phyloP scores from a whole-genome alignment of 2,113 vertebrate genomes.

The Chrysemys picta region DNA sequence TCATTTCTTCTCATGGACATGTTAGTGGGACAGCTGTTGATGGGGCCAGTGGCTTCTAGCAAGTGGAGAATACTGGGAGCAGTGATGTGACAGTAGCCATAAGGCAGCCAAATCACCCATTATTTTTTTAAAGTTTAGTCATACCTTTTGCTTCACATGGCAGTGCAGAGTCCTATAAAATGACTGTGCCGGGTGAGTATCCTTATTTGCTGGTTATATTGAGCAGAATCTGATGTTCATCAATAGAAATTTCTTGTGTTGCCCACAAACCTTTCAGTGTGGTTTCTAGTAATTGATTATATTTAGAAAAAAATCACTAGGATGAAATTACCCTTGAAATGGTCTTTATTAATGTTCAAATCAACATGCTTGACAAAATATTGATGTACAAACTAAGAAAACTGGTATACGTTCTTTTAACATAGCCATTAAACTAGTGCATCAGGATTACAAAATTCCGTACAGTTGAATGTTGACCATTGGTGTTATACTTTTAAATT shows the following conservation, averaged over 20 bases:
- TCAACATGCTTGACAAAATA: conserved; percentile 57
- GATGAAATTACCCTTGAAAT: conserved; percentile 77
- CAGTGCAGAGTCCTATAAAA: background rate
- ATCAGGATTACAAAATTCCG: conserved; percentile 43
- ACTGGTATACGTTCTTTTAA: conserved; percentile 46
- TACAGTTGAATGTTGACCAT: conserved; percentile 30
- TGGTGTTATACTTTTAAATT: conserved; percentile 12
- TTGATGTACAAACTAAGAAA: conserved; percentile 39
- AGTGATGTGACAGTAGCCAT: background rate
- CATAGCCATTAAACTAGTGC: conserved; percentile 41
- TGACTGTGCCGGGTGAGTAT: background rate
- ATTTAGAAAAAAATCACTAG: conserved; percentile 70
- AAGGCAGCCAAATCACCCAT: background rate
- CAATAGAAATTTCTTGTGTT: conserved; percentile 25
- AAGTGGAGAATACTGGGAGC: background rate
- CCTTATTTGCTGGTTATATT: background rate
- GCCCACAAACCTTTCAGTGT: conserved; percentile 29
- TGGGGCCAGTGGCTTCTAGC: background rate
- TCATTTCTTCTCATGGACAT: background rate
- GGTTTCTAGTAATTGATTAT: conserved; percentile 57
- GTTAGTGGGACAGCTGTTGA: background rate
- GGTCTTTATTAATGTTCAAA: conserved; percentile 74
- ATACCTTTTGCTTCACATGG: background rate
- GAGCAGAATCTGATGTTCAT: conserved; percentile 40
- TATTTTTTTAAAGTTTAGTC: background rate